Evolutionary conservation across 1,140 invertebrate species (phyloP).

Genomic region (Mizuhopecten yessoensis): DNA sequence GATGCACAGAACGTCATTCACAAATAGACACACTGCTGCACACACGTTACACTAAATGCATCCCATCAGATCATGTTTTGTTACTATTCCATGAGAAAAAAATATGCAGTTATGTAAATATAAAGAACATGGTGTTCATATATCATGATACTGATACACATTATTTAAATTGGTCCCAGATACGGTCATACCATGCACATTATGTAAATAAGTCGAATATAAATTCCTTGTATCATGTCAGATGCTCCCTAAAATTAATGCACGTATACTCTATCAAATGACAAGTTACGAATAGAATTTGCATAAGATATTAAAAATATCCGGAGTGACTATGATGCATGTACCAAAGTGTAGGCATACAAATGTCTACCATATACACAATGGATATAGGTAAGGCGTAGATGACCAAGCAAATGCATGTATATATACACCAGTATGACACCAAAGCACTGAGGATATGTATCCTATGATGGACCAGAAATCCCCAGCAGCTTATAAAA

Average conservation of each 20-base stretch:
- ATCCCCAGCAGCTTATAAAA: not conserved
- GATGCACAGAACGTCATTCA: too few relatives aligned
- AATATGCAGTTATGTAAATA: not conserved
- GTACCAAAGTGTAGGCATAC: not conserved
- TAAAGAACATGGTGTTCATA: not conserved
- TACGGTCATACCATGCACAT: not conserved
- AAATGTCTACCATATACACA: not conserved
- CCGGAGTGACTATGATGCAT: not conserved
- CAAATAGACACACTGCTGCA: too few relatives aligned
- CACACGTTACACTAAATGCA: too few relatives aligned
- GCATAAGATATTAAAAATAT: not conserved
- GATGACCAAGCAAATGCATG: not conserved
- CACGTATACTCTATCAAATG: not conserved
- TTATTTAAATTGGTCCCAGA: not conserved
- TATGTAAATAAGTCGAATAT: too few relatives aligned
- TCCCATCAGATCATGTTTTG: too few relatives aligned
- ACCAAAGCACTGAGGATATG: too few relatives aligned
- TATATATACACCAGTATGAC: not conserved
- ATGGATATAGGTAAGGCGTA: not conserved
- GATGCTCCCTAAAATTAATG: not conserved
- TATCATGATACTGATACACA: not conserved
- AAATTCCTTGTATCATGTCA: not conserved
- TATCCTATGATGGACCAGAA: too few relatives aligned
- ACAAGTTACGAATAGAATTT: not conserved
- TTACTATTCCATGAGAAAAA: too few relatives aligned